Conservation (phyloP, 2,113 vertebrate species). For the Neoarius graeffei region DNA sequence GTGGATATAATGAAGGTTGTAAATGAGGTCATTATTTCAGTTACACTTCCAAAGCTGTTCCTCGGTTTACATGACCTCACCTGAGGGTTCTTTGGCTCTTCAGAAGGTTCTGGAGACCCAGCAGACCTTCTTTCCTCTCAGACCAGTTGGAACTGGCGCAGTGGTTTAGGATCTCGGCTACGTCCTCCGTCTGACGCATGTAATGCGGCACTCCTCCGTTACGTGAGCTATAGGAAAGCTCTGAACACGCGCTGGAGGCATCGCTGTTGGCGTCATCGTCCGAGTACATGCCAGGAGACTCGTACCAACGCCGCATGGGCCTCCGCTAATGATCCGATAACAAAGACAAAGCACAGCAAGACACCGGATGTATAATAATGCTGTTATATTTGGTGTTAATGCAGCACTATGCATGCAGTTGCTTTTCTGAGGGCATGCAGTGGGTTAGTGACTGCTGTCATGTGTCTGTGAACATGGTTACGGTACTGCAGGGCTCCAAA, state of each 20-base stretch:
- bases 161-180: slow-evolving; percentile 89
- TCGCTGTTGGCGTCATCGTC: slow-evolving; percentile 94
- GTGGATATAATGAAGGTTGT: not conserved
- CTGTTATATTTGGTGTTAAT: not conserved
- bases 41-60: not conserved
- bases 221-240: slow-evolving; percentile 87
- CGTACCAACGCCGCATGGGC: slow-evolving; percentile 81
- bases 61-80: slow-evolving; percentile 55
- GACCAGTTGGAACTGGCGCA: slow-evolving; percentile 93
- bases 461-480: too few relatives aligned
- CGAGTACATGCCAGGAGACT: slow-evolving; percentile 87
- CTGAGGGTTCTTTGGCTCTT: slow-evolving; percentile 88
- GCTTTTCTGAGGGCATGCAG: slow-evolving; percentile 9
- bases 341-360: not conserved
- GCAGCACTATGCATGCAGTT: slow-evolving; percentile 7
- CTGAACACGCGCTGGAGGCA: slow-evolving; percentile 89
- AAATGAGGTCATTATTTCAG: not conserved
- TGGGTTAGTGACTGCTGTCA: not conserved
- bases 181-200: slow-evolving; percentile 88
- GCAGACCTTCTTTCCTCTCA: slow-evolving; percentile 89
- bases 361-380: not conserved
- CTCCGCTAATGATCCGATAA: slow-evolving; percentile 75
- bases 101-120: slow-evolving; percentile 85
- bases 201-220: slow-evolving; percentile 83
- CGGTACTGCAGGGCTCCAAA: not conserved